Conservation (phyloP, 2,113 vertebrate species). For the Coracopsis vasa region DNA sequence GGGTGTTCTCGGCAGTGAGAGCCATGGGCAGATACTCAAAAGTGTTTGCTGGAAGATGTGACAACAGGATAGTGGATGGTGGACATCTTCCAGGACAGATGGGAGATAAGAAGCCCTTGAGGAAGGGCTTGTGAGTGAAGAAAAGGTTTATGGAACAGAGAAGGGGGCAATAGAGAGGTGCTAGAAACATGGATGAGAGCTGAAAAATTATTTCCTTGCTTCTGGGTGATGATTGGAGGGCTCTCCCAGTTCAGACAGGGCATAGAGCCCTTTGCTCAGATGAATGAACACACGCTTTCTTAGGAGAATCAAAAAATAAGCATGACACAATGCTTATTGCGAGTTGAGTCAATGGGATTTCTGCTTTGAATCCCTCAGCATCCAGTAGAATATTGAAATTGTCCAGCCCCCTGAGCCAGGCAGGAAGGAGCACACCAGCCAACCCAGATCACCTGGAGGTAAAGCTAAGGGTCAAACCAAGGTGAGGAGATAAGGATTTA, state of each 20-base stretch:
- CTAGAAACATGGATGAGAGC: not conserved
- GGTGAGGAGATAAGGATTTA: not conserved
- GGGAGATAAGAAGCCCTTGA: not conserved
- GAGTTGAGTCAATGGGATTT: not conserved
- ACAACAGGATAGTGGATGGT: not conserved
- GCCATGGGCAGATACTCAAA: not conserved
- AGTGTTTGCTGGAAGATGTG: not conserved
- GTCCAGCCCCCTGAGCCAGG: not conserved
- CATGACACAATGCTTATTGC: not conserved
- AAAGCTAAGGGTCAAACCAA: not conserved
- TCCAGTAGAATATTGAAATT: not conserved
- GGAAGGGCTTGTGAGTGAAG: not conserved
- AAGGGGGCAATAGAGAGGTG: not conserved
- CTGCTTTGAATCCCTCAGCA: not conserved
- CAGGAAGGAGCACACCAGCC: not conserved
- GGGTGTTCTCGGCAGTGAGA: not conserved
- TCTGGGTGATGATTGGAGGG: not conserved
- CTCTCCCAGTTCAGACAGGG: not conserved
- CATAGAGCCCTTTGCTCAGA: not conserved
- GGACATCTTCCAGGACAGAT: not conserved
- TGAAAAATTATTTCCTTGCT: not conserved
- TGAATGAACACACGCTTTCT: not conserved
- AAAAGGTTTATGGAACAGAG: not conserved
- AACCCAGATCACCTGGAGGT: not conserved
- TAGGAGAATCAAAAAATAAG: not conserved